phyloP scores from a whole-genome alignment of 1,140 invertebrate species.

The Aphelenchoides fujianensis region DNA sequence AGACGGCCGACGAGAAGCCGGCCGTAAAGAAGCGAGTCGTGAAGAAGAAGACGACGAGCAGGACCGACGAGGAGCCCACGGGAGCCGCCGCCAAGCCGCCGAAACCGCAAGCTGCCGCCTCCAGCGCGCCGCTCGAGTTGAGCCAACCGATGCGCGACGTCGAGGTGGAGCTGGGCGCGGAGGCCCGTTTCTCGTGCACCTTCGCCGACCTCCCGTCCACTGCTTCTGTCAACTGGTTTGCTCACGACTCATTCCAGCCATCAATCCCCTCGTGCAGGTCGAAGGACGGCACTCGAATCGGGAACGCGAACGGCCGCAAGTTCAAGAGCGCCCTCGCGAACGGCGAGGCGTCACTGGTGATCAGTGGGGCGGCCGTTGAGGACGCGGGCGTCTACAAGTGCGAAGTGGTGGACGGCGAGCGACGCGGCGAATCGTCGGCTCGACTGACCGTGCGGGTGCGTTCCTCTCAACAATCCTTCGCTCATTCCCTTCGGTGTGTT shows the following conservation, averaged over 20 bases:
- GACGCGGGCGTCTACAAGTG: slow-evolving; percentile 25
- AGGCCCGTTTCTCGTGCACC: not conserved
- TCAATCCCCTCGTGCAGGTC: slow-evolving; percentile 15
- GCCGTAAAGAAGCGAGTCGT: not conserved
- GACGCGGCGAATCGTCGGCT: not conserved
- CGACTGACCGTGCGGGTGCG: slow-evolving; percentile 10
- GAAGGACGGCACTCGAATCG: slow-evolving; percentile 23
- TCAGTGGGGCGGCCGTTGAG: slow-evolving; percentile 1
- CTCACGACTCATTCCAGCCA: too few relatives aligned
- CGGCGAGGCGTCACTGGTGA: not conserved
- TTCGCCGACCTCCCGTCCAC: not conserved
- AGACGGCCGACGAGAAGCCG: not conserved
- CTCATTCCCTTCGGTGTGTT: too few relatives aligned
- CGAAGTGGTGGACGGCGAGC: not conserved
- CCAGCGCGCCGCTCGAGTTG: not conserved
- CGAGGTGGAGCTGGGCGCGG: not conserved
- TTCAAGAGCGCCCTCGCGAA: slow-evolving; percentile 19
- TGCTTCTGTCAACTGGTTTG: not conserved
- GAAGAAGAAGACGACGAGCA: slow-evolving; percentile 24
- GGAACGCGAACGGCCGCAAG: not conserved
- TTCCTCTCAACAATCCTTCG: not conserved
- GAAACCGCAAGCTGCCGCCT: not conserved
- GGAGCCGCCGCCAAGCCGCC: slow-evolving; percentile 18
- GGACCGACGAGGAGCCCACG: slow-evolving; percentile 6
- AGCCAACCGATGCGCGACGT: not conserved